A percentile compares a stretch with the other conserved stretches of the same genome.
phyloP scores from a whole-genome alignment of 2,113 vertebrate genomes.

The Mastomys coucha region DNA sequence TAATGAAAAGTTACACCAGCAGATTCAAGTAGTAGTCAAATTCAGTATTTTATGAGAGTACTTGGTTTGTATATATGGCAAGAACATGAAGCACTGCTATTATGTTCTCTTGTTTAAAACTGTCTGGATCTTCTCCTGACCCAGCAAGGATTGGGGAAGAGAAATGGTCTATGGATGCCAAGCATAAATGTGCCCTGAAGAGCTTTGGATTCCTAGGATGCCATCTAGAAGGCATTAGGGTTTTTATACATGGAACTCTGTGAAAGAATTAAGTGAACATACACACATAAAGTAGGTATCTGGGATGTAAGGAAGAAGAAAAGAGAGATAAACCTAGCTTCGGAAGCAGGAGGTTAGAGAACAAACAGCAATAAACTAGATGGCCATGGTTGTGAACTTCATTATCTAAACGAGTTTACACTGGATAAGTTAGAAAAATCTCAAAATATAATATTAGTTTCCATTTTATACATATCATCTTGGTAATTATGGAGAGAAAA shows the following conservation, averaged over 20 bases:
- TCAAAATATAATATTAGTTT: neutral
- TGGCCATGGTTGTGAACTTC: neutral
- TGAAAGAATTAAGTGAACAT: neutral
- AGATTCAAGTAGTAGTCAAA: neutral
- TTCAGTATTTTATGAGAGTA: too few relatives aligned
- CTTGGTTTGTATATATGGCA: accelerated
- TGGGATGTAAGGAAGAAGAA: neutral
- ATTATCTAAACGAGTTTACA: neutral
- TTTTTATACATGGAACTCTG: neutral
- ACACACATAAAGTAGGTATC: neutral
- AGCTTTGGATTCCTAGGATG: neutral
- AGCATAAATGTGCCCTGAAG: neutral
- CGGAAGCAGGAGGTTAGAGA: neutral
- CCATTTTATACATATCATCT: neutral
- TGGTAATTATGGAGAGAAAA: neutral
- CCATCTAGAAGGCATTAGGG: too few relatives aligned
- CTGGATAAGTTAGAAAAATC: neutral
- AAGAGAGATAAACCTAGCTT: neutral
- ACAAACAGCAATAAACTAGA: neutral
- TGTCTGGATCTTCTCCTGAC: neutral
- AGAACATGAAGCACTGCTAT: neutral
- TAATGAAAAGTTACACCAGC: neutral
- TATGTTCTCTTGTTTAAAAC: neutral
- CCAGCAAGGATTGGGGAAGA: neutral
- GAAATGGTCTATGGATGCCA: neutral